Evolutionary conservation across 2,888 invertebrate genomes (phyloP).

Genomic region (Aphodius sticticus): DNA sequence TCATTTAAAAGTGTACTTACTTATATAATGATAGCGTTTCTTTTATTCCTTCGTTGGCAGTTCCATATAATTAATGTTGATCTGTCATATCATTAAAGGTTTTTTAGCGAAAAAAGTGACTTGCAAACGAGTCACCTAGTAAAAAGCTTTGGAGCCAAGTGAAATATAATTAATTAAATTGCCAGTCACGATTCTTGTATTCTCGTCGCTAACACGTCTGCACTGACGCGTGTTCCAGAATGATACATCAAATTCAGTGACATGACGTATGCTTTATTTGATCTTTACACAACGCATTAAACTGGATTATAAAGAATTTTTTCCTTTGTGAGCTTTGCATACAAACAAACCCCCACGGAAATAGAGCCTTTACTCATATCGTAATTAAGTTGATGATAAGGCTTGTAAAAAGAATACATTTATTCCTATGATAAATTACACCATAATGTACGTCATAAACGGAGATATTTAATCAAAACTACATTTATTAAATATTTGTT

Average conservation of each 20-base stretch:
- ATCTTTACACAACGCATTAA: constrained; percentile 13
- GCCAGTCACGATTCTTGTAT: constrained; percentile 4
- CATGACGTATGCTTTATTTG: constrained; percentile 16
- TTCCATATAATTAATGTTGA: background rate
- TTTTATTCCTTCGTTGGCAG: too few relatives aligned
- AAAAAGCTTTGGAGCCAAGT: background rate
- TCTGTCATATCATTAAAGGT: background rate
- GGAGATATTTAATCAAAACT: background rate
- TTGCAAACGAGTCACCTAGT: background rate
- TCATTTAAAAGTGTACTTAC: too few relatives aligned
- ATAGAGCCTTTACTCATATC: background rate
- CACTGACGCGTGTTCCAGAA: constrained; percentile 5
- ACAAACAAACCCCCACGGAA: background rate
- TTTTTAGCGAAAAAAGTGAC: background rate
- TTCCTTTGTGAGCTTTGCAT: background rate
- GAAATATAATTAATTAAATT: background rate
- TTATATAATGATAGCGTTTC: too few relatives aligned
- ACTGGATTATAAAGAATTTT: background rate
- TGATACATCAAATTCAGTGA: constrained; percentile 21
- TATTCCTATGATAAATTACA: background rate
- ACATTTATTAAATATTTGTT: too few relatives aligned
- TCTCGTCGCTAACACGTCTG: background rate
- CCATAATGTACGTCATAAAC: background rate
- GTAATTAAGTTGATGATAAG: background rate
- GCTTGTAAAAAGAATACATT: background rate